phyloP scores from a whole-genome alignment of 53 echinoderm and acorn worm genomes.

The Echinarachnius parma region DNA sequence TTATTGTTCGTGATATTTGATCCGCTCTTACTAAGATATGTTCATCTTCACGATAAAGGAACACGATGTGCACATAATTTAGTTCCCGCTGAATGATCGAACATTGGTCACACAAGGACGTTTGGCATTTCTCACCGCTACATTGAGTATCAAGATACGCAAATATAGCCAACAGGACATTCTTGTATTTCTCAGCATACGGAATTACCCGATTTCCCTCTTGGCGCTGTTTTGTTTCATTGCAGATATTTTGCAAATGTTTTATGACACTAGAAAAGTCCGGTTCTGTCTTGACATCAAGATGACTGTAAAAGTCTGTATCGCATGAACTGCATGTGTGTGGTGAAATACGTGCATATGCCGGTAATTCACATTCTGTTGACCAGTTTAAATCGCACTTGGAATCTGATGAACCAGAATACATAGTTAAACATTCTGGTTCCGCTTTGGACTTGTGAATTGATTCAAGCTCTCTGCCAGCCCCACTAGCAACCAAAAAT shows the following conservation, averaged over 20 bases:
- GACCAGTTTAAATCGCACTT: slow-evolving; percentile 16
- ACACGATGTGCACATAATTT: not conserved
- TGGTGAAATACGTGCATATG: not conserved
- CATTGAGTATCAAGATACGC: slow-evolving; percentile 2
- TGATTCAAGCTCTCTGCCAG: not conserved
- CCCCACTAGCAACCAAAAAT: slow-evolving; percentile 7
- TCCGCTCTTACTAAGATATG: slow-evolving; percentile 2
- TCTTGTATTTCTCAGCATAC: not conserved
- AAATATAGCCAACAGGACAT: not conserved
- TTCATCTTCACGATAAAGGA: slow-evolving; percentile 6
- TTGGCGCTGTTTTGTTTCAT: not conserved
- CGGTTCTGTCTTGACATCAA: not conserved
- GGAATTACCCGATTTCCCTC: too few species aligned
- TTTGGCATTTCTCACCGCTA: too few species aligned
- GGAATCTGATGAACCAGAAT: not conserved
- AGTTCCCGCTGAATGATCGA: not conserved
- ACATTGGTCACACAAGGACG: slow-evolving; percentile 16
- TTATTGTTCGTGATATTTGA: slow-evolving; percentile 1
- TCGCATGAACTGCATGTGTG: not conserved
- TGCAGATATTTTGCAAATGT: slow-evolving; percentile 13
- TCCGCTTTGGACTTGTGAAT: not conserved
- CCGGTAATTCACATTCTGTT: not conserved
- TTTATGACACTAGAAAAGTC: not conserved
- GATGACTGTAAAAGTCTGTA: too few species aligned
- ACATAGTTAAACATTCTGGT: not conserved